Conservation (phyloP, 2,888 invertebrate species). For the Monochamus alternatus region DNA sequence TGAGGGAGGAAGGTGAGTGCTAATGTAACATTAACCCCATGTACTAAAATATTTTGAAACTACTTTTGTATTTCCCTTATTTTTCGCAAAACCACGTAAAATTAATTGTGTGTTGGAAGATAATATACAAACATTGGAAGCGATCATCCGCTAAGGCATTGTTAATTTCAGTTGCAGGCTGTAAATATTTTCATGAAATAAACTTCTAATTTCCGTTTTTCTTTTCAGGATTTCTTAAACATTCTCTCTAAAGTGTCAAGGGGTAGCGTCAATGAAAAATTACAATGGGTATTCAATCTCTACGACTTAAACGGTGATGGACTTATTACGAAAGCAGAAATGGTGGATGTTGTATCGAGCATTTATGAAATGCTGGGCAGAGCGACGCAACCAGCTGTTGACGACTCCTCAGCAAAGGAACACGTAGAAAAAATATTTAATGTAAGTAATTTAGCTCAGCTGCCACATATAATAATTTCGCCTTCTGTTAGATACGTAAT, state of each 20-base stretch:
- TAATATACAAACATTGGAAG: too few relatives aligned
- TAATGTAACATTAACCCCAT: too few relatives aligned
- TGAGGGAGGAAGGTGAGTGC: too few relatives aligned
- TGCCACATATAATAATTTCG: constrained; percentile 3
- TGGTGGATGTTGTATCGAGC: constrained; percentile 87
- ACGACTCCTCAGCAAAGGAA: constrained; percentile 82
- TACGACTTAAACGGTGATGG: constrained; percentile 93
- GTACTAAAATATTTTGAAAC: too few relatives aligned
- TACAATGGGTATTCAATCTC: constrained; percentile 90
- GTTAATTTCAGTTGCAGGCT: background rate
- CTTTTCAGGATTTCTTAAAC: constrained; percentile 84
- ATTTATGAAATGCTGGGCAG: constrained; percentile 91
- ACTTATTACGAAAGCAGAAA: constrained; percentile 86
- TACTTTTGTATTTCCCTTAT: too few relatives aligned
- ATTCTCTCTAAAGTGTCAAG: constrained; percentile 89
- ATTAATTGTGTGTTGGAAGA: too few relatives aligned
- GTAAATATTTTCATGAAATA: constrained; percentile 14
- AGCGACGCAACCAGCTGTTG: constrained; percentile 82
- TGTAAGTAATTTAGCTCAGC: constrained; percentile 73
- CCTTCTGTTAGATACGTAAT: background rate
- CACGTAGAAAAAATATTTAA: constrained; percentile 91
- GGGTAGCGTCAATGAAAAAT: constrained; percentile 87
- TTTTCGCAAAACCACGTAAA: background rate
- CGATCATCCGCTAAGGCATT: background rate
- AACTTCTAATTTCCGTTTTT: constrained; percentile 17